Conservation (phyloP, 2,797 vertebrate species). For the Parauchenoglanis punctatus region DNA sequence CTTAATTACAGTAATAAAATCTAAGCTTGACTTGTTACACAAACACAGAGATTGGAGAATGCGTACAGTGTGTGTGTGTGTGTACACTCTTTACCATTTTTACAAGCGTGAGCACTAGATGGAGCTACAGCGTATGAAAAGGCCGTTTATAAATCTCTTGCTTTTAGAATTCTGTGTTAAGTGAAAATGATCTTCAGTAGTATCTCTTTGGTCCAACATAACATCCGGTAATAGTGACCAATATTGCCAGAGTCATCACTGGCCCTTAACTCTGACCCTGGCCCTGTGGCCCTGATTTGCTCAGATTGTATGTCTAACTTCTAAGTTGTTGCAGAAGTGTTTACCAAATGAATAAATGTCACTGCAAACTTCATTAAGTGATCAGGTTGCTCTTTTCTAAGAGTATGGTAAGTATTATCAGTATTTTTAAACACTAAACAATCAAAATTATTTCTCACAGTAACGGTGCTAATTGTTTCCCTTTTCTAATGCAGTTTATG, state of each 20-base stretch:
- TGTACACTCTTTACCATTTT: not conserved
- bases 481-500: not conserved
- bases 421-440: not conserved
- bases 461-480: not conserved
- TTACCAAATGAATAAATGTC: not conserved
- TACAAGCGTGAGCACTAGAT: slow-evolving; percentile 48
- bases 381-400: not conserved
- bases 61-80: not conserved
- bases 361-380: not conserved
- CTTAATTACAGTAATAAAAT: not conserved
- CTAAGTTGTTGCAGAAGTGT: not conserved
- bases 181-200: not conserved
- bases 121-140: slow-evolving; percentile 42
- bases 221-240: not conserved
- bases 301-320: not conserved
- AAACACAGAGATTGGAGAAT: not conserved
- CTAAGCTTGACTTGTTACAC: not conserved
- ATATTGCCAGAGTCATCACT: no score
- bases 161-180: not conserved
- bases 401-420: not conserved
- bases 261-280: no score
- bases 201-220: not conserved
- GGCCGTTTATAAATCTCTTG: not conserved
- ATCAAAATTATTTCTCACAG: not conserved
- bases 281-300: not conserved